phyloP scores from a whole-genome alignment of 2,113 vertebrate species.

The Ciconia maguari region DNA sequence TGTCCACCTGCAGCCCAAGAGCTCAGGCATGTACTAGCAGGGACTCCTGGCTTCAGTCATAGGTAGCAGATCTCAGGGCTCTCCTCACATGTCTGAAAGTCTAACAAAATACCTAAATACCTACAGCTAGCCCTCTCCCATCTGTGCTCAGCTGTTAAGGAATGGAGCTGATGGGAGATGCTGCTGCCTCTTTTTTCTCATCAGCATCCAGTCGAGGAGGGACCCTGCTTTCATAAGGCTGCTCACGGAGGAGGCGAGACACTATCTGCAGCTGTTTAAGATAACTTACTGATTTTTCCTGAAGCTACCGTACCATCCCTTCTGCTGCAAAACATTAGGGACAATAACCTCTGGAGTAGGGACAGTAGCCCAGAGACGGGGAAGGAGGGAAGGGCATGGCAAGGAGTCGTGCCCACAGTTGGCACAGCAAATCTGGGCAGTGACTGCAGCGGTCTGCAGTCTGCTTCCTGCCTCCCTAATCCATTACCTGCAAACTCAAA shows the following conservation, averaged over 20 bases:
- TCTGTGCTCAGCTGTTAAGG: background rate
- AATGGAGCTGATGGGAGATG: background rate
- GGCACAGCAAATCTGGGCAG: background rate
- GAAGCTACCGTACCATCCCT: background rate
- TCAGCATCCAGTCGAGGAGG: background rate
- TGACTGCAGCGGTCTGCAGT: fast-evolving
- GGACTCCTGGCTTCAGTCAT: background rate
- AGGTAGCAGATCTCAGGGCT: background rate
- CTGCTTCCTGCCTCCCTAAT: background rate
- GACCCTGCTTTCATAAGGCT: background rate
- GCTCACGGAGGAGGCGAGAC: background rate
- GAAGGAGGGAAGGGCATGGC: background rate
- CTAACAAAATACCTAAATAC: background rate
- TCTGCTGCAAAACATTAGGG: background rate
- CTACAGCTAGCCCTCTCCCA: background rate
- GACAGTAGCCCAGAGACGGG: background rate
- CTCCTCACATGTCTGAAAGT: background rate
- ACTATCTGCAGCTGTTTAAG: background rate
- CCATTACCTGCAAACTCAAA: background rate
- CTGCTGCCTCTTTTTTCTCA: background rate
- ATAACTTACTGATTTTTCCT: background rate
- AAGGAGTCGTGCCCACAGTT: fast-evolving
- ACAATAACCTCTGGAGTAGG: background rate
- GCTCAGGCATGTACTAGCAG: background rate
- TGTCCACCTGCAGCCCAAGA: background rate